Percentiles rank a stretch among this genome's conserved stretches.
phyloP scores from a whole-genome alignment of 2,113 vertebrate genomes.

The Corydoras maculifer region DNA sequence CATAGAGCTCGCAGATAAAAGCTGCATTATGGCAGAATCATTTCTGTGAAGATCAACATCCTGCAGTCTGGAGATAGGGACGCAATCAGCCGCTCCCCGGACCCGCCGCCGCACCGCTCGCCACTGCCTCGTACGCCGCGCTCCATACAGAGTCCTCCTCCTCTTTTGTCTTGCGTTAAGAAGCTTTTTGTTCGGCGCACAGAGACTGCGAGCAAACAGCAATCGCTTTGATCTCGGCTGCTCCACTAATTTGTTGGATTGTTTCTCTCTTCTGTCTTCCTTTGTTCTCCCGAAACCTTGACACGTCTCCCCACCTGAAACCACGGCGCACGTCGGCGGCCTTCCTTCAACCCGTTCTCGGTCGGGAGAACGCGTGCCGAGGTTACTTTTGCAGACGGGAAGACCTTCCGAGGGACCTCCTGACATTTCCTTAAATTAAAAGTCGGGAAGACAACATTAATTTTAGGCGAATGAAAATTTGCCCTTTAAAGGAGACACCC shows the following conservation, averaged over 20 bases:
- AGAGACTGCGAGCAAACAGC: background rate
- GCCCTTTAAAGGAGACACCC: constrained; percentile 20
- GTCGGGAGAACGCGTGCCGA: no score
- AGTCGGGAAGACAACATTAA: constrained; percentile 17
- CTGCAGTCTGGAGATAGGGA: constrained; percentile 35
- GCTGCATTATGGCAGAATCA: constrained; percentile 40
- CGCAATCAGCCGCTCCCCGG: constrained; percentile 31
- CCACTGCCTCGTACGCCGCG: constrained; percentile 1
- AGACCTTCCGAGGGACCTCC: constrained; percentile 14
- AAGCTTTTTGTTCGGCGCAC: background rate
- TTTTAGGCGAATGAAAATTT: constrained; percentile 10
- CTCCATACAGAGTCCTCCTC: constrained; percentile 5
- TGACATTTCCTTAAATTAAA: constrained; percentile 27
- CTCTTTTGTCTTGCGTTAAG: background rate
- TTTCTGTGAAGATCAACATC: constrained; percentile 46
- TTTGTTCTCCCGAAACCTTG: constrained; percentile 5
- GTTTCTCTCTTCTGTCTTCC: background rate
- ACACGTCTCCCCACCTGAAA: background rate
- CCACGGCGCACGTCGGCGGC: no score
- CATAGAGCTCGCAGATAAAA: constrained; percentile 41
- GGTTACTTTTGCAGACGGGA: background rate
- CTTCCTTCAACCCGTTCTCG: no score
- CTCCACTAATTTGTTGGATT: constrained; percentile 3
- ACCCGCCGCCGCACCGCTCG: constrained; percentile 13
- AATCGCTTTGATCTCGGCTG: background rate